These are phyloP conservation scores for Lithophane socia DNA, from an alignment of 2,888 invertebrate genomes.

Conservation along the genomic window DNA sequence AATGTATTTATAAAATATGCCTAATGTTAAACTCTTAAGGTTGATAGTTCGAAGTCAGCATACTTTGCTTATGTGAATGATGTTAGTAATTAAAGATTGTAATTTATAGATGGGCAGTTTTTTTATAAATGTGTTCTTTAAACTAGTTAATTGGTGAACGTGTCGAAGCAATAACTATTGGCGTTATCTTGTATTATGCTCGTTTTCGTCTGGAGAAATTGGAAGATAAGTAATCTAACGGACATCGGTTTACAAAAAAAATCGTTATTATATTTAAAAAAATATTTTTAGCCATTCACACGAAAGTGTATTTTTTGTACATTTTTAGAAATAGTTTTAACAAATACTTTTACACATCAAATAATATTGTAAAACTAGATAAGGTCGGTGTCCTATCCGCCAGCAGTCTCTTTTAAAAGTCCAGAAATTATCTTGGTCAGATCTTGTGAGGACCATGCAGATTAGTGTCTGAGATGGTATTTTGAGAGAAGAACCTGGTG, in stretches of 20 bases:
- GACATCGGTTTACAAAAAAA: too few relatives aligned
- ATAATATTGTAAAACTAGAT: background rate
- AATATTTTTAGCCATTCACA: too few relatives aligned
- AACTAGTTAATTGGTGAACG: background rate
- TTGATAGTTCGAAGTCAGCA: constrained; percentile 12
- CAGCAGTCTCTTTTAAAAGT: background rate
- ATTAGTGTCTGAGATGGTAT: too few relatives aligned
- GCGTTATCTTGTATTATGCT: constrained; percentile 5
- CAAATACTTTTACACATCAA: background rate
- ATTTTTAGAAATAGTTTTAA: background rate
- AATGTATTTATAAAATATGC: constrained; percentile 18
- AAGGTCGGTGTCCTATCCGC: background rate
- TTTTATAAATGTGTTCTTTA: constrained; percentile 17
- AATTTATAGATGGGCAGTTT: background rate
- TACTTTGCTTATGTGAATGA: background rate
- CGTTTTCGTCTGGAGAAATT: background rate
- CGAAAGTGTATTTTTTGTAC: background rate
- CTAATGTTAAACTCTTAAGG: constrained; percentile 3
- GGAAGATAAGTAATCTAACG: background rate
- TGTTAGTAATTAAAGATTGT: constrained; percentile 19
- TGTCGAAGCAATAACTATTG: constrained; percentile 37
- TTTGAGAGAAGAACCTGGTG: too few relatives aligned
- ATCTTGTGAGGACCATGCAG: too few relatives aligned
- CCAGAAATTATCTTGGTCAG: background rate
- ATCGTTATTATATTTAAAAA: too few relatives aligned